Evolutionary conservation across 1,140 invertebrate species (phyloP).

Genomic region (Hyposmocoma kahamanoa): DNA sequence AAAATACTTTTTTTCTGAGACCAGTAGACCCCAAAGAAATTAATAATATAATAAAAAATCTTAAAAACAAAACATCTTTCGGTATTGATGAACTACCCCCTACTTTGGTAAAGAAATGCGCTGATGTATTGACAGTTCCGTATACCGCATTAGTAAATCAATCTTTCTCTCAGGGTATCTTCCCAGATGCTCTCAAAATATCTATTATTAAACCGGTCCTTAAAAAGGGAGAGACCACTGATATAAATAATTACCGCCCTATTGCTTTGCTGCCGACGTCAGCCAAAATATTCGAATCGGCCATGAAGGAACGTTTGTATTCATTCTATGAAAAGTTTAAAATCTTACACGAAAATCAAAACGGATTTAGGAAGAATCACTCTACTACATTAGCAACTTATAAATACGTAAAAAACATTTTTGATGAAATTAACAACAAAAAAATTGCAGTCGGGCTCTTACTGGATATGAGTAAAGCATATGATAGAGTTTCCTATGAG

Average conservation of each 20-base stretch:
- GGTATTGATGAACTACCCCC: not conserved
- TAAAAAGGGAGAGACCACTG: not conserved
- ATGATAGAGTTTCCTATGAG: not conserved
- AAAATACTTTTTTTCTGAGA: not conserved
- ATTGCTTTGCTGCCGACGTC: not conserved
- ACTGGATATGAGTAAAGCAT: not conserved
- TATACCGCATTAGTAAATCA: not conserved
- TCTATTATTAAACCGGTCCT: not conserved
- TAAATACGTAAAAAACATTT: not conserved
- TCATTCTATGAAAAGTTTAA: not conserved
- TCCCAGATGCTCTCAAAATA: not conserved
- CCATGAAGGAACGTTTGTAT: not conserved
- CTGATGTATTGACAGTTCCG: not conserved
- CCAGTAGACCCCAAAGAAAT: not conserved
- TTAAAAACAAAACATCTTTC: not conserved
- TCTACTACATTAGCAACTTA: not conserved
- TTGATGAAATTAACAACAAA: not conserved
- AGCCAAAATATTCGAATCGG: not conserved
- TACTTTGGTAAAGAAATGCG: constrained; percentile 2
- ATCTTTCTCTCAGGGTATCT: not conserved
- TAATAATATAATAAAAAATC: not conserved
- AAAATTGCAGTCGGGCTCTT: not conserved
- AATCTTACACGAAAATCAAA: not conserved
- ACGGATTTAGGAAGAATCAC: not conserved
- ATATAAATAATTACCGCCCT: not conserved